Percentiles rank a stretch among this genome's conserved stretches.
Evolutionary conservation across 2,888 invertebrate species (phyloP).

Genomic region (Platycheirus albimanus): DNA sequence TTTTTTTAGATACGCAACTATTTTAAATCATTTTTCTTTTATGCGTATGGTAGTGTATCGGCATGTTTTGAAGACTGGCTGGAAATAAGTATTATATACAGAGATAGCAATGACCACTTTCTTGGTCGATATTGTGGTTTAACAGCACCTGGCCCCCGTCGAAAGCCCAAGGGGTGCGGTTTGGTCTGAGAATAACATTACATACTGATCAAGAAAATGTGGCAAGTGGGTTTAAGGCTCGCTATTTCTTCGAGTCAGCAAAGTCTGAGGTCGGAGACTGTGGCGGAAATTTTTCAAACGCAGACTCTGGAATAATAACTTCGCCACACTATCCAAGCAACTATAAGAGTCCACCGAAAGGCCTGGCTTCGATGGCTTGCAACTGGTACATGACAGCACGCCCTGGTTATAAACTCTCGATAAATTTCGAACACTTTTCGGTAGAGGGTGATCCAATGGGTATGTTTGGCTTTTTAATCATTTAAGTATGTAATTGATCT

Average conservation of each 20-base stretch:
- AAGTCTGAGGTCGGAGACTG: slow-evolving; percentile 96
- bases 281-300: slow-evolving; percentile 94
- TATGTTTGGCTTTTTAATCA: slow-evolving; percentile 19
- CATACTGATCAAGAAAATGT: slow-evolving; percentile 94
- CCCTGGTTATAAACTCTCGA: slow-evolving; percentile 92
- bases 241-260: slow-evolving; percentile 95
- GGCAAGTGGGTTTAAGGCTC: slow-evolving; percentile 97
- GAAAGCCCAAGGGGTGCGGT: slow-evolving; percentile 95
- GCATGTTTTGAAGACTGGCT: slow-evolving; percentile 96
- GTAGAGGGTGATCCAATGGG: slow-evolving; percentile 91
- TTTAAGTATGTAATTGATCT: not conserved
- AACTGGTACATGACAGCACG: slow-evolving; percentile 97
- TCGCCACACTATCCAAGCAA: slow-evolving; percentile 96
- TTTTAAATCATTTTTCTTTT: slow-evolving; percentile 8
- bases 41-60: slow-evolving; percentile 84
- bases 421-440: slow-evolving; percentile 95
- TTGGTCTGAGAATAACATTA: slow-evolving; percentile 93
- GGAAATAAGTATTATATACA: slow-evolving; percentile 95
- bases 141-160: slow-evolving; percentile 96
- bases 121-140: slow-evolving; percentile 96
- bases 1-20: not conserved
- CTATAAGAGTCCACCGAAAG: slow-evolving; percentile 92
- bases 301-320: slow-evolving; percentile 91
- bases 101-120: slow-evolving; percentile 91
- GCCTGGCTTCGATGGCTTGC: slow-evolving; percentile 93